Base-by-base conservation (phyloP, 2,888 invertebrate species). In the Loripinus fragilis region DNA sequence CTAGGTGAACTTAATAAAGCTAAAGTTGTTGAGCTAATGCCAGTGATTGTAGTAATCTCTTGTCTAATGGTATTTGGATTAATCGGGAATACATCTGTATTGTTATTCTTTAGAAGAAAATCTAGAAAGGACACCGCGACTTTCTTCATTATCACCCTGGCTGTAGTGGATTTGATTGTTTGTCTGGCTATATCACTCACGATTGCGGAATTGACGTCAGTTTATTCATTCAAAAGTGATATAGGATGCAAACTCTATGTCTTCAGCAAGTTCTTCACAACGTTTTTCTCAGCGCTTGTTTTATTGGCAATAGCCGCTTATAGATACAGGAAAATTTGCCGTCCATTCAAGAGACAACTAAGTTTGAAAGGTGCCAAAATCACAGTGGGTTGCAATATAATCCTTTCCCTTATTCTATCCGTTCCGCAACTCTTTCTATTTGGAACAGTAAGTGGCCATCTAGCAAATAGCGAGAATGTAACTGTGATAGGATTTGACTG, bases 291-390 rank as follows among this genome's bases (percentile, higher is more conserved):
- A 3, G 10, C 60, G 12, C 28, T 60, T 33, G 28, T 60, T 30
- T 23, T 60, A 10, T 17, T 60, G 33, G 28, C 60, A 15, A 60
- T 60, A 60, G 60, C 60, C 12, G 60, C 33, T 3, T 60, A 60
- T 20, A 60, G 60, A 60, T 60, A 60, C 60, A 60, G 60, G n/a
- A 60, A 60, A 33, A 60, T 60, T 20, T 60, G 60, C 17, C 33
- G 60, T 60, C 60, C 60, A 33, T 60, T 60, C 33, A 60, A 60
- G 28, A 60, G 33, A 33, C 60, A 60, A 23, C 33, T 60, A 3
- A 60, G 28, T 60, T 33, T 60, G n/a, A 60, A 23, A 60, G 60
- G 60, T 8, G 60, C 60, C 33, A 60, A 33, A 60, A 60, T 60
- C 12, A 28, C 60, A 33, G 60, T 60, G 10, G 60, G 60, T 17